These are phyloP conservation scores for Antechinus stuartii DNA, from an alignment of 2,113 vertebrate genomes.

Conservation along the genomic window DNA sequence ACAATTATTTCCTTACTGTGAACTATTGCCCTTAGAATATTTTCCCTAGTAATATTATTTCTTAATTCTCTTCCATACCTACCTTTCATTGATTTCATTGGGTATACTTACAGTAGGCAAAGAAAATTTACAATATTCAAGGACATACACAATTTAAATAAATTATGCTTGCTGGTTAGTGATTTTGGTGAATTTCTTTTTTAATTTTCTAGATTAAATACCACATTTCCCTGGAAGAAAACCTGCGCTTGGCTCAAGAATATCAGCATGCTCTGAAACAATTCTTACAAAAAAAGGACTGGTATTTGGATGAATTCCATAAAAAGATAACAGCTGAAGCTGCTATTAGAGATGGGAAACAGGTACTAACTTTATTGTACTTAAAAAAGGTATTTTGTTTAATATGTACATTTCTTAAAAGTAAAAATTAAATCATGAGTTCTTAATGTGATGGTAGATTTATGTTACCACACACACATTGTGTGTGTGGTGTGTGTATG, in stretches of 20 bases:
- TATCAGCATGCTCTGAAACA: conserved; percentile 71
- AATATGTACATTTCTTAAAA: conserved; percentile 1
- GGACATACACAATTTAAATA: conserved; percentile 4
- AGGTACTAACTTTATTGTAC: conserved; percentile 66
- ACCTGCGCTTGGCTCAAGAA: conserved; percentile 77
- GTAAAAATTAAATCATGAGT: neutral
- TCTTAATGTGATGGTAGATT: neutral
- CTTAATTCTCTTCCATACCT: neutral
- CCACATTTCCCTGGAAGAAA: conserved; percentile 75
- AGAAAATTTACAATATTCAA: conserved; percentile 12
- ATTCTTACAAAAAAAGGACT: conserved; percentile 72
- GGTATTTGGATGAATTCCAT: conserved; percentile 64
- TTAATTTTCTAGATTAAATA: conserved; percentile 76
- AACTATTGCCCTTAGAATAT: neutral
- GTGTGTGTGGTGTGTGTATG: neutral
- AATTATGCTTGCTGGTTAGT: neutral
- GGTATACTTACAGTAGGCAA: neutral
- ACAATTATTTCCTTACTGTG: neutral
- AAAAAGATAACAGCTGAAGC: conserved; percentile 65
- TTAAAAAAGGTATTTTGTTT: conserved; percentile 43
- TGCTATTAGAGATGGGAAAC: conserved; percentile 67
- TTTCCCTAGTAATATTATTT: neutral
- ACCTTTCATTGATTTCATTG: neutral
- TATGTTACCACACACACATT: neutral
- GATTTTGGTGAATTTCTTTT: conserved; percentile 44